A percentile compares a stretch with the other conserved stretches of the same genome.
Conservation (phyloP, 2,113 vertebrate species). For the Tichodroma muraria region DNA sequence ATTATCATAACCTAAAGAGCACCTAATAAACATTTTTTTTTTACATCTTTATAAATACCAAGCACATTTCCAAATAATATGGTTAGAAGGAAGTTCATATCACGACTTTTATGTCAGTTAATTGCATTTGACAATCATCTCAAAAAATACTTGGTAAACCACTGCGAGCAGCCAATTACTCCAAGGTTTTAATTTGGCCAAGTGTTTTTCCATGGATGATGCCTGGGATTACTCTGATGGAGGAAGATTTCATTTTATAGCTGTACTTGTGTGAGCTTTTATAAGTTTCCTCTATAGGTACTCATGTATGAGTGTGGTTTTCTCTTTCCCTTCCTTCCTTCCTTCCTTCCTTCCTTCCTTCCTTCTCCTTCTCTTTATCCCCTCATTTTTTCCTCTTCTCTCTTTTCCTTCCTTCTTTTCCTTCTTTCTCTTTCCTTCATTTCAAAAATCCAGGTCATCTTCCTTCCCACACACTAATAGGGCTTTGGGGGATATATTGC, state of each 20-base stretch:
- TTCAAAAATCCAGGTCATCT: neutral
- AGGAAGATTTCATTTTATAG: neutral
- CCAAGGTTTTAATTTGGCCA: neutral
- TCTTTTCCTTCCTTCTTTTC: too few species aligned
- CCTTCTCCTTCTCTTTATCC: too few species aligned
- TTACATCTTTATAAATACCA: neutral
- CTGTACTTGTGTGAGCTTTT: neutral
- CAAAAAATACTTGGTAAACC: neutral
- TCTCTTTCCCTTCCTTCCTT: neutral
- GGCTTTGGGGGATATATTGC: conserved; percentile 10
- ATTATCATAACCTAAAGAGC: neutral
- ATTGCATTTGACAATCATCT: neutral
- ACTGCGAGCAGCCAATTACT: neutral
- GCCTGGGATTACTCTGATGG: neutral
- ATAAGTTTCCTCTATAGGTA: neutral
- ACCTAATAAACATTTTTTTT: neutral
- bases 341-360: neutral
- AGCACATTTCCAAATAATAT: neutral
- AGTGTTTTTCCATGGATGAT: neutral
- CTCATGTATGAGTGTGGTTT: too few species aligned
- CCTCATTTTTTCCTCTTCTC: neutral
- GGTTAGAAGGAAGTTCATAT: neutral
- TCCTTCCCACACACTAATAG: neutral
- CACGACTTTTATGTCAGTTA: neutral
- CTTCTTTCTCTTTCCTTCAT: neutral